Base-by-base conservation (phyloP, 1,140 invertebrate genomes). In the Harlomillsia oculata region DNA sequence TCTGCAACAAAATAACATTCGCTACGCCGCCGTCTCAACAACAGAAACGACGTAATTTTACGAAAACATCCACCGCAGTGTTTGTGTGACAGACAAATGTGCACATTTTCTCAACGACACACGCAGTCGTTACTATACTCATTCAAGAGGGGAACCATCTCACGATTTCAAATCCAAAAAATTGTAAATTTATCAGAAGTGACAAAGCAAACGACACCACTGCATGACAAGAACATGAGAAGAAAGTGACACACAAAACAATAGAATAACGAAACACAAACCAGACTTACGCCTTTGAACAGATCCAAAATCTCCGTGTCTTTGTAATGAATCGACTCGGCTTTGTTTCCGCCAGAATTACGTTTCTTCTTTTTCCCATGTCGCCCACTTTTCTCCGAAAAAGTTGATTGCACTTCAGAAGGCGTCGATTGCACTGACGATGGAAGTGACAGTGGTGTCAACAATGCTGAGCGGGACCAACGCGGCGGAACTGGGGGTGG, bases 311-410 rank as follows among this genome's bases (percentile, higher is more conserved):
- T 63, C 53, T 59, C 56, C 5, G 61, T 63, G 43, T 65, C 64
- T 43, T 65, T 65, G 55, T 65, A 65, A 59, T 65, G 64, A 44
- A 62, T 62, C 28, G 60, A 61, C 29, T 59, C 56, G 18, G 54
- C 53, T 45, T 56, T 63, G 21, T 43, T 49, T 49, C 43, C 41
- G 8, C 61, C 61, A 28, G 56, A 59, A 40, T 45, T 50, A n/a
- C 48, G 18, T 40, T 59, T 57, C 36, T 58, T 63, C 56, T 63
- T 63, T 37, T 60, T 60, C 29, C 53, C 46, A 30, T 34, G 39
- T 39, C 60, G 56, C 30, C 61, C 56, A 54, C 57, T 58, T 54
- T 59, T 63, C 48, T 63, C 61, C 16, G 51, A 55, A 40, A 59
- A 59, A 36, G 61, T 63, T 46, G 61, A 63, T 54, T 63, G 59